Evolutionary conservation across 2,888 invertebrate species (phyloP), one percentile per base, ranked within the genome.

Genomic region (Ophonus ardosiacus): DNA sequence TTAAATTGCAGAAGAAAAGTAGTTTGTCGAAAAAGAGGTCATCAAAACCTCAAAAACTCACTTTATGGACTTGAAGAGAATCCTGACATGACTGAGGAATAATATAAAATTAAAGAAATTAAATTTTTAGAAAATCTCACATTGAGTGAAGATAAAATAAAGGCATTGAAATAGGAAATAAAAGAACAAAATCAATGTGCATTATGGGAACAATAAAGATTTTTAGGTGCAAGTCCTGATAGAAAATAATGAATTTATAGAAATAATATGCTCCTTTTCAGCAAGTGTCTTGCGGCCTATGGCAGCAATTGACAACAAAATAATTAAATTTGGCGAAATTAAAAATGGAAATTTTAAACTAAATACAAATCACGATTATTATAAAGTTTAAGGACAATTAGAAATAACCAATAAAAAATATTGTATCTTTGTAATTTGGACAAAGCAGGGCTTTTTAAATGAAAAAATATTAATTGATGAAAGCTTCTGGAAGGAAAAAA

Each of bases 21-120:
- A 71, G 0, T 21, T 15, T 5, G 3, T 21, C 15, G 31, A 8
- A 21, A 71, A 71, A 71, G 7, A 31, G 15, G 1, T 51, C 1
- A 13, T 21, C 17, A 21, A 71, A 31, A 24, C 17, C 0, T 8
- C 8, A 13, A 24, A 13, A 10, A 21, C 38, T 13, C 81, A 56
- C 21, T 81, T 81, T 65, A 68, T 10, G 81, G 68, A n/a, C 1
- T 21, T 10, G 18, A 71, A 38, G 24, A 71, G 0, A 51, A 81
- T 38, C 85, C 81, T 13, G 81, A 85, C 24, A 76, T 85, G 56
- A 21, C 21, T 43, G 10, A 43, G n/a, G 71, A 51, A 4, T 24
- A 51, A 31, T 74, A 21, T 31, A n/a, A 81, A 21, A 10, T n/a
- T 13, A 5, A 61, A 81, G 31, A 81, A 57, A 76, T 2, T 51